Base-by-base conservation (phyloP, 2,888 invertebrate genomes). In the Agrotis segetum region DNA sequence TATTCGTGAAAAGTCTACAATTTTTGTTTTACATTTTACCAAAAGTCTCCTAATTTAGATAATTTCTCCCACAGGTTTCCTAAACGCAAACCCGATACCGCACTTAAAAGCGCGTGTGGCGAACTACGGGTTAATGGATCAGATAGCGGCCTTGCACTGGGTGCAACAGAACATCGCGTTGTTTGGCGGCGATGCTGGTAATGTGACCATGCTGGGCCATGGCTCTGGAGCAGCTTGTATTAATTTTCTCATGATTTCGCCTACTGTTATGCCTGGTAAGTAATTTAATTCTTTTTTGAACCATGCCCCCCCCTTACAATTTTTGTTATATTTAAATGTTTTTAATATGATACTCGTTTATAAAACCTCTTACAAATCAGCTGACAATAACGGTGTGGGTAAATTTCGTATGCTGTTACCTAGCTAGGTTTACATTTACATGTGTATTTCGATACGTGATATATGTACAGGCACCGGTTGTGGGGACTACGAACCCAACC, bases 41-140 rank as follows among this genome's bases (percentile, higher is more conserved):
- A 40, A 5, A 40, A 46, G 1, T 46, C 4, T 16, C 16, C 11
- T 46, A 53, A 67, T 64, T 11, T 6, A 1, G 6, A n/a, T n/a
- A 0, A 40, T 59, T 62, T 77, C 70, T 74, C 14, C 94, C 88
- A 72, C 96, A 98, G 99, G 99, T 88, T 99, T 99, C 93, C 97
- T 99, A 77, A 99, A 99, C 93, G 98, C 98, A 76, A 99, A 99
- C 93, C 98, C 98, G 67, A 98, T 98, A 87, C 98, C 98, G 0
- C 98, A 98, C 88, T 94, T 97, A 80, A 98, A 98, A 91, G 98
- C 98, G 3, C 97, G 98, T 71, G 98, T 99, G 44, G 98, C 99
- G 24, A 99, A 99, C 97, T 99, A 99, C 92, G 99, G 99, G 1
- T 97, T 99, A 67, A 99, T 99, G 98, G 99, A 99, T 96, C 99